These are phyloP conservation scores for Luehdorfia chinensis DNA, from an alignment of 1,140 invertebrate genomes.

Conservation along the genomic window DNA sequence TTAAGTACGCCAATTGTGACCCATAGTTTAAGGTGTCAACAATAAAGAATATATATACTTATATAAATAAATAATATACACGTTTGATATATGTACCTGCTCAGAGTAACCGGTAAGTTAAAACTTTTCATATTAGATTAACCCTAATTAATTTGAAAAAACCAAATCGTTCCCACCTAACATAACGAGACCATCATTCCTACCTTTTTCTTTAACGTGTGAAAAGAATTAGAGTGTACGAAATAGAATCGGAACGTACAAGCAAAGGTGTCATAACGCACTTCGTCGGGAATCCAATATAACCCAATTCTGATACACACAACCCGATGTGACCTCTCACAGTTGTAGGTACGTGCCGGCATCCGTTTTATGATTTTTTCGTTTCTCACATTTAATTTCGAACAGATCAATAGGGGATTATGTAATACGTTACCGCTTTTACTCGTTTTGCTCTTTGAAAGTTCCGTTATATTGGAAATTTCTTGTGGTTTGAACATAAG, in stretches of 20 bases:
- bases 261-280: constrained; percentile 9
- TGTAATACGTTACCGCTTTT: neutral
- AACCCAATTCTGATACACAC: constrained; percentile 9
- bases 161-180: too few relatives aligned
- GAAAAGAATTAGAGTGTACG: constrained; percentile 4
- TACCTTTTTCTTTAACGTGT: neutral
- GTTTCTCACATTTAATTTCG: constrained; percentile 4
- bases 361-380: constrained; percentile 10
- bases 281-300: constrained; percentile 12
- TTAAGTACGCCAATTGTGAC: too few relatives aligned
- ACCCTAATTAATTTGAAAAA: too few relatives aligned
- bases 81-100: too few relatives aligned
- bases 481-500: too few relatives aligned
- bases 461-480: too few relatives aligned
- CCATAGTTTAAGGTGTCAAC: too few relatives aligned
- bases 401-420: neutral
- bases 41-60: too few relatives aligned
- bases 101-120: too few relatives aligned
- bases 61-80: too few relatives aligned
- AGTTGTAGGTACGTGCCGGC: constrained; percentile 10
- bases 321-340: constrained; percentile 3
- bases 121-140: too few relatives aligned
- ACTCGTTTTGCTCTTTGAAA: neutral
- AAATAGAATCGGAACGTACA: neutral
- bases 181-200: too few relatives aligned